Percentiles rank a stretch among this genome's conserved stretches.
Evolutionary conservation across 2,113 vertebrate species (phyloP).

Genomic region (Cryptotis parvus): DNA sequence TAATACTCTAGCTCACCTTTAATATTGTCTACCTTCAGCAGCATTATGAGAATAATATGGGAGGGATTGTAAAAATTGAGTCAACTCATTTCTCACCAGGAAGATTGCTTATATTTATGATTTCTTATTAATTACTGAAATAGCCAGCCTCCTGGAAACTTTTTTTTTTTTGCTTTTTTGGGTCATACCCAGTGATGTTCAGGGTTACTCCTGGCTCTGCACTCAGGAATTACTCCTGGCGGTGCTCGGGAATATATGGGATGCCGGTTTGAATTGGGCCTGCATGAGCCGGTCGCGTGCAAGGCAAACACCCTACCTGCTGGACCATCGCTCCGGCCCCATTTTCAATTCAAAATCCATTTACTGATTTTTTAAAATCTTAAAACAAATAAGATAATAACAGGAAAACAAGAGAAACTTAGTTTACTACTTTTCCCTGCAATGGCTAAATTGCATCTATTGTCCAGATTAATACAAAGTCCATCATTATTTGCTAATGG

Average conservation of each 20-base stretch:
- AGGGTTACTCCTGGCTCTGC: too few relatives aligned
- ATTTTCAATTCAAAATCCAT: constrained; percentile 47
- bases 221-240: too few relatives aligned
- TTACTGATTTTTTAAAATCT: constrained; percentile 29
- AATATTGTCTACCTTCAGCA: background rate
- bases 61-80: background rate
- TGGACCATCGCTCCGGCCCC: too few relatives aligned
- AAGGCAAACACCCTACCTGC: too few relatives aligned
- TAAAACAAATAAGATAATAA: constrained; percentile 24
- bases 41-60: background rate
- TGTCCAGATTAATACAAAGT: background rate
- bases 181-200: too few relatives aligned
- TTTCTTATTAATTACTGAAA: constrained; percentile 26
- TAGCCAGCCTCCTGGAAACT: background rate
- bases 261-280: too few relatives aligned
- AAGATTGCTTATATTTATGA: constrained; percentile 13
- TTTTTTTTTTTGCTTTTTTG: too few relatives aligned
- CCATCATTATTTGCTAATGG: constrained; percentile 49
- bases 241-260: too few relatives aligned
- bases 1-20: constrained; percentile 11
- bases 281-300: too few relatives aligned
- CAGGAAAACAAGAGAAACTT: constrained; percentile 7
- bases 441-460: background rate
- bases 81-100: background rate
- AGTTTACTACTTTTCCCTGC: background rate